Conservation (phyloP, 2,888 invertebrate genomes). For the Melieria omissa region DNA sequence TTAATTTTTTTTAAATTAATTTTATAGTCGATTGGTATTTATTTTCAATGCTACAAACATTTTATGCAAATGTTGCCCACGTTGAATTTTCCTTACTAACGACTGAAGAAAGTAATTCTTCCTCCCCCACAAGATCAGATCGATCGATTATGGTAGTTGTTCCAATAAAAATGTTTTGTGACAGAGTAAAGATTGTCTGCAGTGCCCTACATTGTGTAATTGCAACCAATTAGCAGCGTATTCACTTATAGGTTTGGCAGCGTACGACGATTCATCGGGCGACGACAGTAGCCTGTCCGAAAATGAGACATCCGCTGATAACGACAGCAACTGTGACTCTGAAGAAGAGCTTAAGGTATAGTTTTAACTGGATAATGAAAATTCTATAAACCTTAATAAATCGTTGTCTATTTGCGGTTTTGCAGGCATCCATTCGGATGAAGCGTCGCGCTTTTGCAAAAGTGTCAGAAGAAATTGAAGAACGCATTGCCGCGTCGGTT, state of each 20-base stretch:
- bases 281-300: constrained; percentile 71
- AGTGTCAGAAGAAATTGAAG: constrained; percentile 82
- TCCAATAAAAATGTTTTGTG: no score
- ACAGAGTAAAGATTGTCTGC: no score
- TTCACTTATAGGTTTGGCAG: constrained; percentile 80
- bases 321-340: constrained; percentile 69
- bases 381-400: constrained; percentile 1
- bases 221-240: constrained; percentile 57
- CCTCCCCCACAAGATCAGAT: no score
- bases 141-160: no score
- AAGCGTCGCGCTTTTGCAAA: constrained; percentile 77
- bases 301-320: constrained; percentile 51
- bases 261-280: constrained; percentile 77
- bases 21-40: no score
- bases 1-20: no score
- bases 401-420: background rate
- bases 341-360: constrained; percentile 80
- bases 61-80: no score
- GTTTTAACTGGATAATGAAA: background rate
- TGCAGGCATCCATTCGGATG: constrained; percentile 72
- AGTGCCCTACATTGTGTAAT: no score
- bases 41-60: no score
- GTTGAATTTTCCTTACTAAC: no score
- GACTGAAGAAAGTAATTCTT: no score
- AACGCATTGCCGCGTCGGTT: constrained; percentile 74